Percentiles rank a stretch among this genome's conserved stretches.
Conservation (phyloP, 2,888 invertebrate genomes). For the Trichopoda pennipes region DNA sequence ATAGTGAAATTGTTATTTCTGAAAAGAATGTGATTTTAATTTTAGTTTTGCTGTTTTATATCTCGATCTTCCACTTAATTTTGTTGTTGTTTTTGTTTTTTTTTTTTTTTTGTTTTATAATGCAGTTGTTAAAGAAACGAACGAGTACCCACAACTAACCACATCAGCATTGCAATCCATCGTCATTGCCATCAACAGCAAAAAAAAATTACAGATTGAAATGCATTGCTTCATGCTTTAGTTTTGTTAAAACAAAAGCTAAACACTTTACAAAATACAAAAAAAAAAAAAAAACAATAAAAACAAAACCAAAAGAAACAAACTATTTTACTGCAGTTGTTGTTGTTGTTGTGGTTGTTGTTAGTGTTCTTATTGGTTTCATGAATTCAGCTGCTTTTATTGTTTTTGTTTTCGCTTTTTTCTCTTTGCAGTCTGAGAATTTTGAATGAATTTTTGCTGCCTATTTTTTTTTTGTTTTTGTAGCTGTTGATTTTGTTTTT, state of each 20-base stretch:
- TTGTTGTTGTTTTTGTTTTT: background rate
- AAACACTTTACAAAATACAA: constrained; percentile 41
- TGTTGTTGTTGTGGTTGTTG: background rate
- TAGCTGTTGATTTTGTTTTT: background rate
- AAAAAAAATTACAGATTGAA: constrained; percentile 52
- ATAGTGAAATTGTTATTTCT: constrained; percentile 65
- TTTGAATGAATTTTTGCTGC: constrained; percentile 63
- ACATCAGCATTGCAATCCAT: constrained; percentile 49
- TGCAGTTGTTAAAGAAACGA: constrained; percentile 38
- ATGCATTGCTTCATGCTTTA: constrained; percentile 66
- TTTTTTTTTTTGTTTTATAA: constrained; percentile 1
- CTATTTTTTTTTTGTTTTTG: constrained; percentile 8
- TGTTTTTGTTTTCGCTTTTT: constrained; percentile 39
- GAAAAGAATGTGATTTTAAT: constrained; percentile 60
- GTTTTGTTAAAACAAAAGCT: constrained; percentile 62
- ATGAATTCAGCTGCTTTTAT: constrained; percentile 41
- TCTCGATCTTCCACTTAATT: constrained; percentile 44
- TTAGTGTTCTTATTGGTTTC: constrained; percentile 43
- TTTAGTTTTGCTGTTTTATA: constrained; percentile 35
- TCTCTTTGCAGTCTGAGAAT: constrained; percentile 65
- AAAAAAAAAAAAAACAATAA: too few species aligned
- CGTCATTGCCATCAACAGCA: constrained; percentile 28
- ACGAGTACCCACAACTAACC: constrained; percentile 55
- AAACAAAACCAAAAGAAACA: too few species aligned
- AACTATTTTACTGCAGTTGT: too few species aligned